Percentiles rank a stretch among this genome's conserved stretches.
phyloP scores from a whole-genome alignment of 2,113 vertebrate species.

The Hymenochirus boettgeri region DNA sequence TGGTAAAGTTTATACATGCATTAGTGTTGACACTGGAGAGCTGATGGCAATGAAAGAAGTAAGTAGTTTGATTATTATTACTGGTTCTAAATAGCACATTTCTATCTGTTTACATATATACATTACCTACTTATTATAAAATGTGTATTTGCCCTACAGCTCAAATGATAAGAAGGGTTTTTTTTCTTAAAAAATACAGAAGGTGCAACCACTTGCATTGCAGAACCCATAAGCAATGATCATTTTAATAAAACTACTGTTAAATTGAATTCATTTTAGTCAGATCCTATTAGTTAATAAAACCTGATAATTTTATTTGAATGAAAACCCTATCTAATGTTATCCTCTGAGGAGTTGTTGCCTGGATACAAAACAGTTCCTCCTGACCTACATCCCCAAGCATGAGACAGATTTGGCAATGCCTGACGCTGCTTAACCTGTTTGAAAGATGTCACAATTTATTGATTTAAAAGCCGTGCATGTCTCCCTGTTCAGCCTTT shows the following conservation, averaged over 20 bases:
- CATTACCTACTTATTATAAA: too few species aligned
- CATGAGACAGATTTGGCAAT: constrained; percentile 8
- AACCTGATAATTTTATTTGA: neutral
- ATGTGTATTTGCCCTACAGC: neutral
- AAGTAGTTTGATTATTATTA: constrained; percentile 41
- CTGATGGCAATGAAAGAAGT: constrained; percentile 99
- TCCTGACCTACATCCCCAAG: constrained; percentile 27
- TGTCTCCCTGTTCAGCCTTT: too few species aligned
- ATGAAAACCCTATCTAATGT: constrained; percentile 2
- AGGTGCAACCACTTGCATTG: too few species aligned
- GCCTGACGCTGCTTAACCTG: neutral
- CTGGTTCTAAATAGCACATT: too few species aligned
- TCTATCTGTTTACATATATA: too few species aligned
- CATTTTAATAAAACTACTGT: too few species aligned
- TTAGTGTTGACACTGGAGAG: constrained; percentile 95
- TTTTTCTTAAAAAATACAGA: too few species aligned
- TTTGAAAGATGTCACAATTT: neutral
- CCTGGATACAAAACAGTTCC: constrained; percentile 17
- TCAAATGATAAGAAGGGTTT: neutral
- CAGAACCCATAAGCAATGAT: too few species aligned
- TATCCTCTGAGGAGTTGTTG: constrained; percentile 15
- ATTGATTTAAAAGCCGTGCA: too few species aligned
- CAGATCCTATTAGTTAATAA: neutral
- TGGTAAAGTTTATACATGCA: constrained; percentile 97
- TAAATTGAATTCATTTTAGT: too few species aligned